These are phyloP conservation scores for Todiramphus chloris DNA, from an alignment of 2,113 vertebrate species.

Conservation along the genomic window DNA sequence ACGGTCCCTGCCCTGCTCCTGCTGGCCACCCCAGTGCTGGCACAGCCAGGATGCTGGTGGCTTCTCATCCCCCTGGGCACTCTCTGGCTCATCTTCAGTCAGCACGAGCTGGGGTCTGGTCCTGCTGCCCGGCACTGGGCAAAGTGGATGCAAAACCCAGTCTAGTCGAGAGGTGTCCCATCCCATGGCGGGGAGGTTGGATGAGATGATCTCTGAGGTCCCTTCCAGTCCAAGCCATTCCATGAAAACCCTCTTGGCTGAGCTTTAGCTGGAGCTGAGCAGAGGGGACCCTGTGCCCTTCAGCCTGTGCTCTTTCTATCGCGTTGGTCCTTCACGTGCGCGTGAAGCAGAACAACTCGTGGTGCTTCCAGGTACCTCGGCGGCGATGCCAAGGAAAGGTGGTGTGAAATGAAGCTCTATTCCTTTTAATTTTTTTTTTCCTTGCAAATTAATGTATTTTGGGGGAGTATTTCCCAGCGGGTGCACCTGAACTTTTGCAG, in stretches of 20 bases:
- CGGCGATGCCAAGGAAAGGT: not conserved
- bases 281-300: not conserved
- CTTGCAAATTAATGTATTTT: not conserved
- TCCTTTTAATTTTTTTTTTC: not conserved
- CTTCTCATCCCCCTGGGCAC: too few relatives aligned
- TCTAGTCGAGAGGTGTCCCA: too few relatives aligned
- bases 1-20: too few relatives aligned
- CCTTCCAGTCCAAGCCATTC: too few relatives aligned
- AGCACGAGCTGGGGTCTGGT: not conserved
- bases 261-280: not conserved
- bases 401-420: not conserved
- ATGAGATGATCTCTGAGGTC: too few relatives aligned
- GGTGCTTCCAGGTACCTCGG: not conserved
- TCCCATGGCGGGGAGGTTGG: too few relatives aligned
- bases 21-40: too few relatives aligned
- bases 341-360: fast-evolving
- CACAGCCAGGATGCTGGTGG: too few relatives aligned
- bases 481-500: not conserved
- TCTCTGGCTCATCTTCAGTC: not conserved
- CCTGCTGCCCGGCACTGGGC: not conserved
- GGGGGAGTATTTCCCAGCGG: not conserved
- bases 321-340: fast-evolving
- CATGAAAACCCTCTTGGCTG: not conserved
- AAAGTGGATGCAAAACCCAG: not conserved
- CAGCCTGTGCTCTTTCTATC: not conserved